Conservation (phyloP, 64 coral and sea anemone species). For the Stylophora pistillata region DNA sequence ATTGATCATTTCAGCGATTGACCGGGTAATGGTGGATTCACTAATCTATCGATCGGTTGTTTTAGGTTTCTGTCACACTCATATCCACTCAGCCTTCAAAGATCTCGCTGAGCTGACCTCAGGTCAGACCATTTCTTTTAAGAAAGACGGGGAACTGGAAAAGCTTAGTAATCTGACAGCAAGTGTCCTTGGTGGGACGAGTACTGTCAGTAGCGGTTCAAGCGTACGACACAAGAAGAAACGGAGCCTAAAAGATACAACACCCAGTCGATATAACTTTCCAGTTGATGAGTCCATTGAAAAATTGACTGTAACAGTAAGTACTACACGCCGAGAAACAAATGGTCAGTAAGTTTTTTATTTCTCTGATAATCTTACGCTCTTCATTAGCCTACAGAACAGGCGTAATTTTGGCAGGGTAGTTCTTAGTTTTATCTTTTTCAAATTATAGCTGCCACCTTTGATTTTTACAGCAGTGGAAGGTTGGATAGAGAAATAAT, state of each 20-base stretch:
- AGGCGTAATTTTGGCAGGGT: too few relatives aligned
- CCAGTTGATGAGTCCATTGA: conserved; percentile 63
- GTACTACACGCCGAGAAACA: not conserved
- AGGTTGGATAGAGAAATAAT: too few relatives aligned
- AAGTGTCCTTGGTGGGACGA: conserved; percentile 69
- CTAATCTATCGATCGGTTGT: not conserved
- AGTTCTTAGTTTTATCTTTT: too few relatives aligned
- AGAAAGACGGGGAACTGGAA: conserved; percentile 32
- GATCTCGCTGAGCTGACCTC: conserved; percentile 50
- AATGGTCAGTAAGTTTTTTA: not conserved
- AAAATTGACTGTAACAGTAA: conserved; percentile 36
- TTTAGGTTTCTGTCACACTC: not conserved
- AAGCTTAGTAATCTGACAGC: conserved; percentile 54
- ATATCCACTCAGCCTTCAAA: conserved; percentile 43
- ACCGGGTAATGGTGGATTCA: too few relatives aligned
- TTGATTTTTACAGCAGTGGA: too few relatives aligned
- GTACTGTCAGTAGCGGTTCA: conserved; percentile 63
- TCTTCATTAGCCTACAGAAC: too few relatives aligned
- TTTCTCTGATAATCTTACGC: not conserved
- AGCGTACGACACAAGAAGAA: conserved; percentile 40
- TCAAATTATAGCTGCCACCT: too few relatives aligned
- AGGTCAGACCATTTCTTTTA: conserved; percentile 69
- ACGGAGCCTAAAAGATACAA: conserved; percentile 6
- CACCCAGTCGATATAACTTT: conserved; percentile 35
- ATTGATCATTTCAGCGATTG: not conserved